phyloP scores from a whole-genome alignment of 2,888 invertebrate species.

The Mythimna loreyi region DNA sequence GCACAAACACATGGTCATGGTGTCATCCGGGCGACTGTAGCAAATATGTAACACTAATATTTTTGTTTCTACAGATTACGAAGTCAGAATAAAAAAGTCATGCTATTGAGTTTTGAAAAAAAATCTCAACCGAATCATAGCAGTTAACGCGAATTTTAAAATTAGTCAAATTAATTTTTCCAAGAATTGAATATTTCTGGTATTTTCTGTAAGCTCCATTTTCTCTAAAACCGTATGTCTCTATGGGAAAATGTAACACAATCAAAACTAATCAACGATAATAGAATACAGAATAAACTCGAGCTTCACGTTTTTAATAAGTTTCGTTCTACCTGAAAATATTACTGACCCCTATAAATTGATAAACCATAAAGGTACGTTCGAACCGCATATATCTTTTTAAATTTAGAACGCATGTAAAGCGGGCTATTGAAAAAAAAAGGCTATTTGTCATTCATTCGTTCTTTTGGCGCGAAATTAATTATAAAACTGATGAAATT shows the following conservation, averaged over 20 bases:
- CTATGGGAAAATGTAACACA: not conserved
- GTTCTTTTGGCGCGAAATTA: conserved; percentile 52
- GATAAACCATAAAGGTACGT: conserved; percentile 69
- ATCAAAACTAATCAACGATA: not conserved
- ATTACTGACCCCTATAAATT: conserved; percentile 36
- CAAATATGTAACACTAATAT: too few species aligned
- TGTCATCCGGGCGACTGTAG: too few species aligned
- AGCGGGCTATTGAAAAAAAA: too few species aligned
- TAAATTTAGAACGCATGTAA: conserved; percentile 66
- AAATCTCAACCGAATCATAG: not conserved
- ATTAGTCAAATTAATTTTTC: not conserved
- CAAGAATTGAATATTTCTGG: too few species aligned
- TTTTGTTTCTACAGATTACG: too few species aligned
- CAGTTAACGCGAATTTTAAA: not conserved
- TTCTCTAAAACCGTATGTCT: too few species aligned
- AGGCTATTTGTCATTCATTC: conserved; percentile 62
- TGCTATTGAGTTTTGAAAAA: not conserved
- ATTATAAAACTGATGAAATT: conserved; percentile 45
- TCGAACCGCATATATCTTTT: conserved; percentile 64
- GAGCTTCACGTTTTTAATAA: not conserved
- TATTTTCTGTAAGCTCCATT: too few species aligned
- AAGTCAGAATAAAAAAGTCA: too few species aligned
- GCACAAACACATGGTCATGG: too few species aligned
- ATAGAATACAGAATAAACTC: not conserved
- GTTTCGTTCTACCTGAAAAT: not conserved